phyloP scores from a whole-genome alignment of 2,797 vertebrate species.

The Acanthornis magna region DNA sequence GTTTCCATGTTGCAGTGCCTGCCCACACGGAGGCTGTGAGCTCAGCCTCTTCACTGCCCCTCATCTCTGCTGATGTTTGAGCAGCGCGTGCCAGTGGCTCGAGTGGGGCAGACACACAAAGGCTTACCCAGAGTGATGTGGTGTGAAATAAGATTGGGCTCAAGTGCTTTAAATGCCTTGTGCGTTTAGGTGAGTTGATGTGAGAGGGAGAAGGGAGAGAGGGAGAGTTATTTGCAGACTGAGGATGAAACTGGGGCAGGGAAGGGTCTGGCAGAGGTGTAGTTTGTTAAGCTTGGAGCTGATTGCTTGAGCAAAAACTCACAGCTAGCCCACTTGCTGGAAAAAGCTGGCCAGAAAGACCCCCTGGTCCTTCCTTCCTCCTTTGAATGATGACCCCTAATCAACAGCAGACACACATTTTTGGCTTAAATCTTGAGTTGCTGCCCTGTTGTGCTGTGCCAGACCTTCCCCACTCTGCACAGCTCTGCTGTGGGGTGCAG shows the following conservation, averaged over 20 bases:
- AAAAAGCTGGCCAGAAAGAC: not conserved
- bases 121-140: not conserved
- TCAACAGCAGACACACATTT: not conserved
- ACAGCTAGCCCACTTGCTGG: not conserved
- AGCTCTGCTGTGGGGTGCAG: not conserved
- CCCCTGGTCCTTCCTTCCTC: not conserved
- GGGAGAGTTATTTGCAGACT: not conserved
- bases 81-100: not conserved
- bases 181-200: not conserved
- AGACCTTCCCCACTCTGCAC: not conserved
- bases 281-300: not conserved
- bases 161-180: not conserved
- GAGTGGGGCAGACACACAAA: not conserved
- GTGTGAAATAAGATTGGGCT: not conserved
- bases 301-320: not conserved
- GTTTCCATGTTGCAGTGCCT: not conserved
- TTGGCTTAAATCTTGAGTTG: not conserved
- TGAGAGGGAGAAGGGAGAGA: not conserved
- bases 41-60: not conserved
- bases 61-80: not conserved
- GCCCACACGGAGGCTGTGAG: not conserved
- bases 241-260: not conserved
- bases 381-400: not conserved
- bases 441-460: not conserved
- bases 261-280: not conserved